These are phyloP conservation scores for Pseudococcus jackbeardsleyi DNA, from an alignment of 2,888 invertebrate genomes.

Conservation along the genomic window DNA sequence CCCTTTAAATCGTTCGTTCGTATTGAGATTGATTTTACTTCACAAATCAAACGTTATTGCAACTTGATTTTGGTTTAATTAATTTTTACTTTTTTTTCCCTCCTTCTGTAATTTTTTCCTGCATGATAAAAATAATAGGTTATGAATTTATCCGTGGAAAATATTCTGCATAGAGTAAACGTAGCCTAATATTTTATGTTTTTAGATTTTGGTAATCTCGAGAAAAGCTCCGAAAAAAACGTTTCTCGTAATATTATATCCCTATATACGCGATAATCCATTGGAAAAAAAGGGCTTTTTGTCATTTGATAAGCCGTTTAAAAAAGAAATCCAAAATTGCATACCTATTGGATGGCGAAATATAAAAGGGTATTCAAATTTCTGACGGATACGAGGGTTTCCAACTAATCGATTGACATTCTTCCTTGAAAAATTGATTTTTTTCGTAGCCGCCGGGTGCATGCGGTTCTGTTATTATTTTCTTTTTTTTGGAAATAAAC, in stretches of 20 bases:
- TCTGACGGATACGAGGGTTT: neutral
- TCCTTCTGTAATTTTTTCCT: neutral
- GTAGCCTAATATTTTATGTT: neutral
- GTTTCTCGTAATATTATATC: neutral
- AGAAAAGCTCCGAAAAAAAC: neutral
- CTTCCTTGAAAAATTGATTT: conserved; percentile 13
- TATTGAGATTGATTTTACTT: neutral
- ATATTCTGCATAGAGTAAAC: too few species aligned
- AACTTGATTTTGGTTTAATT: neutral
- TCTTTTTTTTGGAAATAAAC: neutral
- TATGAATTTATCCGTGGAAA: too few species aligned
- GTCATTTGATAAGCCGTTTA: conserved; percentile 21
- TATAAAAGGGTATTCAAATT: conserved; percentile 28
- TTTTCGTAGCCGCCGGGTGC: neutral
- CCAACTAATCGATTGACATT: conserved; percentile 16
- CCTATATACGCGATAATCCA: neutral
- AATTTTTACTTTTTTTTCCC: neutral
- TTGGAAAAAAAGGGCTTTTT: conserved; percentile 14
- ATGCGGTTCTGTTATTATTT: neutral
- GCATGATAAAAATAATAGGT: too few species aligned
- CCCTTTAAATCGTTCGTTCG: conserved; percentile 3
- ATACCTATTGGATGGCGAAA: neutral
- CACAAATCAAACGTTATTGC: neutral
- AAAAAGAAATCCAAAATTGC: conserved; percentile 7
- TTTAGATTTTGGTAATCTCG: neutral